Conservation (phyloP, 2,888 invertebrate species). For the Pollenia labialis region DNA sequence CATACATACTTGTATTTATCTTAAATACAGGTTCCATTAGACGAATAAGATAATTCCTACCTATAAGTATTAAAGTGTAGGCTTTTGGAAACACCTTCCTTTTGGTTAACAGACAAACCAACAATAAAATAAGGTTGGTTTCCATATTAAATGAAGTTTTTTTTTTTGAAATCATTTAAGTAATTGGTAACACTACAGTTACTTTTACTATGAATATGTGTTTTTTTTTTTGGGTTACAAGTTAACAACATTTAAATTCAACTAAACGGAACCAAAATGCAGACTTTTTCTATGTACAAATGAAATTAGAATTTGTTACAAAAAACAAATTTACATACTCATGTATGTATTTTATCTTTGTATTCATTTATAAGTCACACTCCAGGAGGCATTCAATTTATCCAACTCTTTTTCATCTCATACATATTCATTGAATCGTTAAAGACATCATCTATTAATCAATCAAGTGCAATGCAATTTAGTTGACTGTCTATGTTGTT, state of each 20-base stretch:
- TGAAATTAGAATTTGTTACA: conserved; percentile 64
- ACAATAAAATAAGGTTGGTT: conserved; percentile 51
- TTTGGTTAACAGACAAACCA: conserved; percentile 34
- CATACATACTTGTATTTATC: not conserved
- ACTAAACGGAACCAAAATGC: conserved; percentile 63
- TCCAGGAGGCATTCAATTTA: conserved; percentile 64
- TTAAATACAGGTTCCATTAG: conserved; percentile 43
- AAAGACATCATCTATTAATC: conserved; percentile 73
- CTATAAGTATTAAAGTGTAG: conserved; percentile 69
- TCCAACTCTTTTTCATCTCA: conserved; percentile 49
- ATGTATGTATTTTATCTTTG: not conserved
- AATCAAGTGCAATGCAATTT: conserved; percentile 73
- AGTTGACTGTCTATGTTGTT: conserved; percentile 69
- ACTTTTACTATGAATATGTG: conserved; percentile 54
- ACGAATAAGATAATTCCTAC: conserved; percentile 33
- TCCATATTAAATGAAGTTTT: conserved; percentile 62
- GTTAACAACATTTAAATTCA: conserved; percentile 40
- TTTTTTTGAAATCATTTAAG: conserved; percentile 50
- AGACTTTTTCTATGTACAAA: conserved; percentile 30
- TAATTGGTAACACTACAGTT: conserved; percentile 74
- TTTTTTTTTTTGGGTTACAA: conserved; percentile 33
- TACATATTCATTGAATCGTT: conserved; percentile 71
- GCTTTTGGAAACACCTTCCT: conserved; percentile 66
- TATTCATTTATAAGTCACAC: conserved; percentile 68
- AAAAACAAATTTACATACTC: not conserved